Evolutionary conservation across 2,888 invertebrate species (phyloP).

Genomic region (Peribatodes rhomboidaria): DNA sequence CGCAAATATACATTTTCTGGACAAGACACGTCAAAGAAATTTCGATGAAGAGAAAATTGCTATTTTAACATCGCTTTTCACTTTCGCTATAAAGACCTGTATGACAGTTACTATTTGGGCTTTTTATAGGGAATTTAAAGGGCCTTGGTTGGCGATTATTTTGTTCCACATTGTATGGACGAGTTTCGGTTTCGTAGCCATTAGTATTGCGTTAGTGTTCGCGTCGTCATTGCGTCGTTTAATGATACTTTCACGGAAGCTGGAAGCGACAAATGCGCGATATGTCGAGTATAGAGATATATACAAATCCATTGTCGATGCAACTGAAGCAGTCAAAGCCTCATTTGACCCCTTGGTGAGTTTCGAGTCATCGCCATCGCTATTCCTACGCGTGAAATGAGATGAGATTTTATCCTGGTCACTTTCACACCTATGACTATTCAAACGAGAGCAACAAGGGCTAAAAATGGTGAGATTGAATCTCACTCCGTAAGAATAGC

Average conservation of each 20-base stretch:
- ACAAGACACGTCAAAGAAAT: not conserved
- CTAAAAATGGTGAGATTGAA: too few relatives aligned
- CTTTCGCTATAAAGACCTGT: not conserved
- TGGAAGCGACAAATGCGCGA: not conserved
- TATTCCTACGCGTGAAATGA: too few relatives aligned
- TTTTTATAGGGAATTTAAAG: not conserved
- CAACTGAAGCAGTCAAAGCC: conserved; percentile 6
- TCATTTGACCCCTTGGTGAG: conserved; percentile 20
- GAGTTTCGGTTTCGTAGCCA: not conserved
- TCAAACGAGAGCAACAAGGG: too few relatives aligned
- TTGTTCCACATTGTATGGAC: not conserved
- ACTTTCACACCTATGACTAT: too few relatives aligned
- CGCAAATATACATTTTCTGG: not conserved
- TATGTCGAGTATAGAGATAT: not conserved
- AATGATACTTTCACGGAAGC: not conserved
- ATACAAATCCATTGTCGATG: conserved; percentile 16
- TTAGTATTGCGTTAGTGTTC: conserved; percentile 1
- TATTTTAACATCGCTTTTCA: not conserved
- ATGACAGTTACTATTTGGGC: not conserved
- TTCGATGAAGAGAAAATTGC: not conserved
- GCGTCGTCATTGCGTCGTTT: not conserved
- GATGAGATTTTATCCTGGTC: too few relatives aligned
- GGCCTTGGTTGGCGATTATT: not conserved
- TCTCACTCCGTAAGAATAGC: too few relatives aligned
- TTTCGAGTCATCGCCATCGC: too few relatives aligned